Evolutionary conservation across 2,113 vertebrate species (phyloP), one percentile per base, ranked within the genome.

Genomic region (Mustelus asterias): DNA sequence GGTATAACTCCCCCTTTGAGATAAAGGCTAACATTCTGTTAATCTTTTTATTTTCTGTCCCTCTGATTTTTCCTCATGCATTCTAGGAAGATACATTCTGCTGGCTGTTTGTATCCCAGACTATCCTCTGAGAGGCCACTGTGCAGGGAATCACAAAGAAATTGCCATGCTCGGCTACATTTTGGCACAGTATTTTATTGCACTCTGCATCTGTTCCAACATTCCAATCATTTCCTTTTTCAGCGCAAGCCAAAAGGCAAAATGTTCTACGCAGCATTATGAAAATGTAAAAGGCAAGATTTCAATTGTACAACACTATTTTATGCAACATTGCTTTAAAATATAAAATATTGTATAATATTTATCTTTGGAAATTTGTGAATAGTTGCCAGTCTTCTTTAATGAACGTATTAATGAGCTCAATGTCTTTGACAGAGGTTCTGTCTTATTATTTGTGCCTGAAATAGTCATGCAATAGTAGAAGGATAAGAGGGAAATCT

Each of bases 401-500:
- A 83, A 83, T 41, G 80, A 44, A 20, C 14, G 22, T 16, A 83
- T 44, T n/a, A 20, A 41, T 37, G 16, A 5, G n/a, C 14, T 83
- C 60, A 67, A 18, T 67, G 60, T 22, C 89, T 37, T 93, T 67
- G 29, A 93, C 60, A 20, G 60, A 93, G 16, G 33, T 67, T 65
- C 65, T 16, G n/a, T 93, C 37, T 65, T 65, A 2, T 10, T 93
- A 37, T 37, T 37, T 65, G 63, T 37, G 18, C 33, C n/a, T 22
- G 14, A 65, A 65, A 93, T 65, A 93, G n/a, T n/a, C 89, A 93
- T 65, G 60, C 65, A 93, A 65, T 37, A n/a, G 16, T 37, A 93
- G 89, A 93, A 37, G n/a, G 60, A 93, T 93, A 37, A n/a, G 33
- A 37, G 60, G 89, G 89, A 93, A 65, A 93, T 93, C 89, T 93